Evolutionary conservation across 2,113 vertebrate genomes (phyloP).

Genomic region (Theropithecus gelada): DNA sequence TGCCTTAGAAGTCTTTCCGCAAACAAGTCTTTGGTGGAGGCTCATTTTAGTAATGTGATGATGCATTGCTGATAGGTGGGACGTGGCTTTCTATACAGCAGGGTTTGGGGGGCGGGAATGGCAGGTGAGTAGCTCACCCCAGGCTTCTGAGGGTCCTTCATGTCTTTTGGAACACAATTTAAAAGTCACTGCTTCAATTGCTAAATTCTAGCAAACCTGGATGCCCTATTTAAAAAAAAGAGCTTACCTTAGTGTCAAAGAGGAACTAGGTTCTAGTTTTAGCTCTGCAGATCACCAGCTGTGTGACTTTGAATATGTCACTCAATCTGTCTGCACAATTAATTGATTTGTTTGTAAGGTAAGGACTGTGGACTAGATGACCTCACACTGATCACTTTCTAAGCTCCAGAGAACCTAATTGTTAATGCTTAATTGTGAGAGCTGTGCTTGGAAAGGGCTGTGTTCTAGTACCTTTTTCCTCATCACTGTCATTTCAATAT

Average conservation of each 20-base stretch:
- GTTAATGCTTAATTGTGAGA: not conserved
- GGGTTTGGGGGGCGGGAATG: not conserved
- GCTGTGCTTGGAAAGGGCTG: not conserved
- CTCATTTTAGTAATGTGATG: not conserved
- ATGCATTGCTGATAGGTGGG: not conserved
- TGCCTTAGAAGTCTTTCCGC: not conserved
- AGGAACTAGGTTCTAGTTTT: not conserved
- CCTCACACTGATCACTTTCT: not conserved
- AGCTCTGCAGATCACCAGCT: not conserved
- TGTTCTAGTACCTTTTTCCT: not conserved
- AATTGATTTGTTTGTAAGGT: conserved; percentile 34
- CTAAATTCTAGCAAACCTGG: not conserved
- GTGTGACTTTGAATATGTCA: conserved; percentile 17
- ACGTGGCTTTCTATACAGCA: not conserved
- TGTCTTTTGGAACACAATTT: not conserved
- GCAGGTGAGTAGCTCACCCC: not conserved
- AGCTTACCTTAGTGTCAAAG: not conserved
- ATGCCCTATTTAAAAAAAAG: not conserved
- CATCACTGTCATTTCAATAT: not conserved
- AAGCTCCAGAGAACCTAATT: not conserved
- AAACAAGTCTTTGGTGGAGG: not conserved
- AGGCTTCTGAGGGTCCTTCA: not conserved
- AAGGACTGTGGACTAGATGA: not conserved
- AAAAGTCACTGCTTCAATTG: not conserved
- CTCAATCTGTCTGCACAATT: not conserved